Conservation (phyloP, 2,797 vertebrate genomes). For the Falco novaeseelandiae region DNA sequence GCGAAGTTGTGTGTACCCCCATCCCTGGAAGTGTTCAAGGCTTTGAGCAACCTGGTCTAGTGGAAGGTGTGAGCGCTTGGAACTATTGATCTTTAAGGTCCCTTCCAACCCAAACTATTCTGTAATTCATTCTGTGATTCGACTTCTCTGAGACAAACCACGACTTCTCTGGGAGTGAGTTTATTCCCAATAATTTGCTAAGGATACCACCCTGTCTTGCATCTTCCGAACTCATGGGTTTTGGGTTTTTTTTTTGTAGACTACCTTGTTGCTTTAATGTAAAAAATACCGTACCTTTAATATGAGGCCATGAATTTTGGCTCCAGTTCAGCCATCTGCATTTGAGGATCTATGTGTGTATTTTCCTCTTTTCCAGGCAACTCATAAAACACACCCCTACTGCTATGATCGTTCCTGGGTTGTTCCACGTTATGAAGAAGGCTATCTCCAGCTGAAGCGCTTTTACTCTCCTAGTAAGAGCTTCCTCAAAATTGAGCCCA, state of each 20-base stretch:
- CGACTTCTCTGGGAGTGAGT: not conserved
- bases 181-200: not conserved
- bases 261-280: not conserved
- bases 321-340: not conserved
- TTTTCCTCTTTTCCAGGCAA: conserved; percentile 64
- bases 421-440: not conserved
- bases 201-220: not conserved
- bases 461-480: conserved; percentile 74
- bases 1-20: too few species aligned
- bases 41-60: too few species aligned
- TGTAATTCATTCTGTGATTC: not conserved
- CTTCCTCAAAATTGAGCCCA: conserved; percentile 70
- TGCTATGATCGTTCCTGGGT: conserved; percentile 63
- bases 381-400: not conserved
- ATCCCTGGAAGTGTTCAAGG: too few species aligned
- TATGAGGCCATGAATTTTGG: not conserved
- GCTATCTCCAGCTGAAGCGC: not conserved
- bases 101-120: too few species aligned
- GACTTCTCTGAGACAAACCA: not conserved
- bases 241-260: not conserved
- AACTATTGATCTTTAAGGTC: too few species aligned
- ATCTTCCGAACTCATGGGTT: not conserved
- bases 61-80: too few species aligned
- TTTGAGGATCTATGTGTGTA: not conserved
- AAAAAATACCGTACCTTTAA: not conserved